phyloP scores from a whole-genome alignment of 2,888 invertebrate genomes.

The Conus canariensis region DNA sequence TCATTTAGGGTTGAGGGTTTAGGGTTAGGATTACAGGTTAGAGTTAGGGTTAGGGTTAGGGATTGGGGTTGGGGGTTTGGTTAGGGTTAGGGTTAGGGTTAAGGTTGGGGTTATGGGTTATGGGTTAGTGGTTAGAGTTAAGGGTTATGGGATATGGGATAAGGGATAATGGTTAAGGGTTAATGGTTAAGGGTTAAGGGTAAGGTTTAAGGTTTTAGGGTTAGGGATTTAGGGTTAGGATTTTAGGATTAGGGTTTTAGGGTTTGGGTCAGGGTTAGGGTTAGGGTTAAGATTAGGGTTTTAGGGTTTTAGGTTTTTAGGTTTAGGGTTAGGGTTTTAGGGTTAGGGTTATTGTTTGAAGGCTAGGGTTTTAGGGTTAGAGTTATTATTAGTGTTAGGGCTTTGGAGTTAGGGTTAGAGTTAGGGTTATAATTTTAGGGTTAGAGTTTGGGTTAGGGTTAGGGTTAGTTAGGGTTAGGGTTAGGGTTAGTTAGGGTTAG shows the following conservation, averaged over 20 bases:
- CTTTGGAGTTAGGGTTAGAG: not conserved
- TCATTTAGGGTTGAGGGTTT: not conserved
- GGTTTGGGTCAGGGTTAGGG: too few relatives aligned
- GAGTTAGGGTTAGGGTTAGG: too few relatives aligned
- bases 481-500: conserved; percentile 47
- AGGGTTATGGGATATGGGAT: not conserved
- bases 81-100: conserved; percentile 7
- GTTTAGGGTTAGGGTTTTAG: too few relatives aligned
- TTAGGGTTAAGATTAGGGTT: too few relatives aligned
- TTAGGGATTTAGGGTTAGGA: too few relatives aligned
- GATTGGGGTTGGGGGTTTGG: too few relatives aligned
- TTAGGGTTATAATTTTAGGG: not conserved
- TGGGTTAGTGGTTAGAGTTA: not conserved
- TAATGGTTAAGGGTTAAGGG: not conserved
- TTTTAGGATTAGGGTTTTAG: too few relatives aligned
- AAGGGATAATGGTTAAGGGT: not conserved
- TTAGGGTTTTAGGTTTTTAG: too few relatives aligned
- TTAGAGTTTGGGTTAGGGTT: not conserved
- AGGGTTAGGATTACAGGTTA: too few relatives aligned
- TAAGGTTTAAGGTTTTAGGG: not conserved
- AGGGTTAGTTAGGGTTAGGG: conserved; percentile 4
- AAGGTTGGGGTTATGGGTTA: too few relatives aligned
- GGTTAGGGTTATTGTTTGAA: too few relatives aligned
- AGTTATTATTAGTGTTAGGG: not conserved
- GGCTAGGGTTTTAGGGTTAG: too few relatives aligned